These are phyloP conservation scores for Chymomyza procnemis DNA, from an alignment of 2,888 invertebrate species.

Conservation along the genomic window DNA sequence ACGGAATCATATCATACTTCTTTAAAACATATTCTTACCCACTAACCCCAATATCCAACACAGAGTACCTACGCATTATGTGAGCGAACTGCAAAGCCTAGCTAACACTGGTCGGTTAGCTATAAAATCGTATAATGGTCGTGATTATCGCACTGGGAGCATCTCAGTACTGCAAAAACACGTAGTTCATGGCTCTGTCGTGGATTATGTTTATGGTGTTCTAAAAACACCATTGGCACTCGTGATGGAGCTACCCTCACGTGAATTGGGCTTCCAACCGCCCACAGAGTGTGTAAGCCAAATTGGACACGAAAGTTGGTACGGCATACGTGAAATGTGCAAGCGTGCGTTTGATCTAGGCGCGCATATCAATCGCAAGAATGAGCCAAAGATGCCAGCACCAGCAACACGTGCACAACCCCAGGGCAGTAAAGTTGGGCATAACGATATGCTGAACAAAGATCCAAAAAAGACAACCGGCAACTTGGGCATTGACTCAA, in stretches of 20 bases:
- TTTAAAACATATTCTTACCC: too few species aligned
- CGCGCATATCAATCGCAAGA: slow-evolving; percentile 40
- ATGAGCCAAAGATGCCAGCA: slow-evolving; percentile 31
- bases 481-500: background rate
- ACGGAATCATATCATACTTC: slow-evolving; percentile 19
- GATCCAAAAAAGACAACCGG: background rate
- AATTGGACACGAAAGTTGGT: slow-evolving; percentile 77
- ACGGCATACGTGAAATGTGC: slow-evolving; percentile 78
- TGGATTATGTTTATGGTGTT: slow-evolving; percentile 77
- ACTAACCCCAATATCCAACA: background rate
- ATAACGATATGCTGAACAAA: background rate
- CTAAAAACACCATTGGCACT: slow-evolving; percentile 74
- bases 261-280: slow-evolving; percentile 76
- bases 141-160: slow-evolving; percentile 76
- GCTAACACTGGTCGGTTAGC: slow-evolving; percentile 75
- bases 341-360: slow-evolving; percentile 66
- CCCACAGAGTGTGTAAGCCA: slow-evolving; percentile 71
- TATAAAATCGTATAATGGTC: slow-evolving; percentile 74
- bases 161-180: slow-evolving; percentile 73
- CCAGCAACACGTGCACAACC: background rate
- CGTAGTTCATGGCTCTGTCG: slow-evolving; percentile 75
- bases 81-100: slow-evolving; percentile 68
- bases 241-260: slow-evolving; percentile 77
- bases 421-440: background rate
- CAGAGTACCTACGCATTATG: slow-evolving; percentile 68